phyloP scores from a whole-genome alignment of 2,113 vertebrate genomes.

The Bos indicus region DNA sequence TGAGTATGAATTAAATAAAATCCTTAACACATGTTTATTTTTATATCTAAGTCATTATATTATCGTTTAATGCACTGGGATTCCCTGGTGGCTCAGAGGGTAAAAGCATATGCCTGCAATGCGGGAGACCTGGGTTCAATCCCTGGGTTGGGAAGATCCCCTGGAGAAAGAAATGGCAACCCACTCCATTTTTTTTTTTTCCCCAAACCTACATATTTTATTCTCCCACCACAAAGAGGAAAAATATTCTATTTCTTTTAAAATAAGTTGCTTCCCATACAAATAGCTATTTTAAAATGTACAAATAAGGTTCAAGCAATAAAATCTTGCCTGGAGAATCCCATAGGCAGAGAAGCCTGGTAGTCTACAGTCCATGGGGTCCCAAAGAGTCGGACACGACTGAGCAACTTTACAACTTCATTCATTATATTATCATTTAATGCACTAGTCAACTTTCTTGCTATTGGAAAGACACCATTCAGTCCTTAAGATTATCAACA shows the following conservation, averaged over 20 bases:
- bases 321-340: neutral
- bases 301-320: conserved; percentile 48
- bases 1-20: conserved; percentile 11
- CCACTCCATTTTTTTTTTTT: too few relatives aligned
- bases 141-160: too few relatives aligned
- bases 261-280: conserved; percentile 62
- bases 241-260: conserved; percentile 66
- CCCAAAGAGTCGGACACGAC: too few relatives aligned
- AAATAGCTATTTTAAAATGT: conserved; percentile 62
- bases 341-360: too few relatives aligned
- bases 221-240: conserved; percentile 14
- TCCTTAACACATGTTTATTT: neutral
- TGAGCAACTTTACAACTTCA: too few relatives aligned
- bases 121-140: too few relatives aligned
- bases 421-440: neutral
- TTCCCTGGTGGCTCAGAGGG: too few relatives aligned
- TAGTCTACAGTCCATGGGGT: too few relatives aligned
- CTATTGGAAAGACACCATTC: neutral
- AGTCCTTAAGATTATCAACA: neutral
- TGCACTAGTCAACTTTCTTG: neutral
- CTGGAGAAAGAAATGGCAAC: too few relatives aligned
- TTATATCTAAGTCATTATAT: neutral
- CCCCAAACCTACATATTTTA: conserved; percentile 28
- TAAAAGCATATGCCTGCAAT: too few relatives aligned
- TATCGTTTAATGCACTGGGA: neutral